Percentiles rank a stretch among this genome's conserved stretches.
phyloP scores from a whole-genome alignment of 2,797 vertebrate genomes.

The Silurus aristotelis region DNA sequence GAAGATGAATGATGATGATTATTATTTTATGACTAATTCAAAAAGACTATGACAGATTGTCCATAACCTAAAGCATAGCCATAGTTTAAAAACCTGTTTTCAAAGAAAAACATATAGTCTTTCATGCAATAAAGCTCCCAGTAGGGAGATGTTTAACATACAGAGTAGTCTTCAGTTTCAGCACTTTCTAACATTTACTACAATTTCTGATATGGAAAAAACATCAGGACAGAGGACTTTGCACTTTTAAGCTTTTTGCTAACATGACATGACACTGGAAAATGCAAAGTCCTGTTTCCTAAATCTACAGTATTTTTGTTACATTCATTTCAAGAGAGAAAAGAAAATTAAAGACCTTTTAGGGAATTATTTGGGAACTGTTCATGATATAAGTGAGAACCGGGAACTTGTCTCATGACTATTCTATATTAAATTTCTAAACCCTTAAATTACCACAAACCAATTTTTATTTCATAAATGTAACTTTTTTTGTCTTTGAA shows the following conservation, averaged over 20 bases:
- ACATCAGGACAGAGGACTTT: neutral
- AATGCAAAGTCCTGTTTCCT: neutral
- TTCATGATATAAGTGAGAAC: neutral
- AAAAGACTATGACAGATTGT: neutral
- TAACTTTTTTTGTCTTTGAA: neutral
- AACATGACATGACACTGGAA: neutral
- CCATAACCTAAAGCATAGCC: neutral
- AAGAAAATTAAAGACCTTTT: neutral
- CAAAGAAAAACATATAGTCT: neutral
- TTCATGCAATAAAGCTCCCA: neutral
- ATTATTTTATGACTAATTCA: too few relatives aligned
- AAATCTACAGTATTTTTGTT: neutral
- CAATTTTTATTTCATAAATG: neutral
- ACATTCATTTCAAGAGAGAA: neutral
- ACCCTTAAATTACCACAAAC: neutral
- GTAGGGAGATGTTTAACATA: neutral
- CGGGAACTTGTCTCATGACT: neutral
- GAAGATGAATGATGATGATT: too few relatives aligned
- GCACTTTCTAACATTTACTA: neutral
- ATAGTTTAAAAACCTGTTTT: neutral
- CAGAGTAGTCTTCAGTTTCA: neutral
- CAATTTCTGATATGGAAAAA: neutral
- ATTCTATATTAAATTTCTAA: neutral
- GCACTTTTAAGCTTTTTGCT: neutral
- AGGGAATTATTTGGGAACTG: too few relatives aligned